Evolutionary conservation across 2,113 vertebrate species (phyloP), one percentile per base, ranked within the genome.

Genomic region (Takifugu flavidus): DNA sequence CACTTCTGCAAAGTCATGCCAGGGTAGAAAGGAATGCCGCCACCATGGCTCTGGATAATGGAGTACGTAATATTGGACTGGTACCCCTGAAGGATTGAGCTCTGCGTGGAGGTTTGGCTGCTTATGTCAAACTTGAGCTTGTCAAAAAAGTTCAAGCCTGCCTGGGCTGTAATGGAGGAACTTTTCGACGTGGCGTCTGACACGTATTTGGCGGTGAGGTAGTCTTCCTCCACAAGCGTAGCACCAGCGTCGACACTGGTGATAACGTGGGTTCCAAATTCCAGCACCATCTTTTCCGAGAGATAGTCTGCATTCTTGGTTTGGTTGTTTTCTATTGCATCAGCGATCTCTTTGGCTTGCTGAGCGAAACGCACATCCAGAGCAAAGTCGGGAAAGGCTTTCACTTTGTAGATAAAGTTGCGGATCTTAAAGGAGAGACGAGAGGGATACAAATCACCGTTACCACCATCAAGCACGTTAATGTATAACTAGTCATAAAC

Each of bases 1-100:
- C 95, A 98, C 45, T 75, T 85, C 87, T 94, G 88, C 56, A 98
- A 86, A 42, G 93, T 95, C 80, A 98, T 94, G 2, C 96, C 96
- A 0, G 94, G 95, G 73, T 95, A 96, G 59, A 96, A 96, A 0
- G 93, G 89, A 8, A 47, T 13, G 2, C 94, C 92, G 0, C 95
- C 92, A 0, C 95, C 96, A 0, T 95, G 73, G 78, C 94, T 95
- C 65, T 91, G 86, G 3, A 91, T 89, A 28, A 93, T 76, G 11
- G 94, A 96, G 78, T 88, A 92, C 54, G 87, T 91, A 59, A 91
- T 89, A 73, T 95, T 96, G 8, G 89, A 82, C 74, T 92, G 68
- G 52, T 96, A 98, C 20, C 69, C 61, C 31, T 80, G 75, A 67
- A 75, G 89, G 61, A 87, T 68, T 4, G 72, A 46, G 0, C 87